phyloP scores from a whole-genome alignment of 64 coral and sea anemone genomes.

The Anthopleura sola region DNA sequence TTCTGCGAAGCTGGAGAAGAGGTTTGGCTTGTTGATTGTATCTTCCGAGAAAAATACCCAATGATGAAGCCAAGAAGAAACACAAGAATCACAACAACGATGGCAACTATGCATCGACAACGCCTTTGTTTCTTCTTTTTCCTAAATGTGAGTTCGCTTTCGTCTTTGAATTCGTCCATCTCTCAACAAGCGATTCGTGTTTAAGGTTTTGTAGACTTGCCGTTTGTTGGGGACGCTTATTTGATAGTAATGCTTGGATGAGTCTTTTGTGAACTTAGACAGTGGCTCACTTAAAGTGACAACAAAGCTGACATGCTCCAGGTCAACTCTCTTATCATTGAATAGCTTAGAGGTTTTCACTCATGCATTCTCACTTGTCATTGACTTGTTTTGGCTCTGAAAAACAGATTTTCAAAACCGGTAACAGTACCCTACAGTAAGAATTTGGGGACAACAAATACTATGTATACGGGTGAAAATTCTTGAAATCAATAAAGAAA shows the following conservation, averaged over 20 bases:
- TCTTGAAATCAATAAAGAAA: too few species aligned
- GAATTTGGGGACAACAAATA: too few species aligned
- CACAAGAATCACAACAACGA: not conserved
- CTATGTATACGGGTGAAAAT: too few species aligned
- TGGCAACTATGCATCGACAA: not conserved
- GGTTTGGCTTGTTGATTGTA: not conserved
- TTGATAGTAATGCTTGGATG: not conserved
- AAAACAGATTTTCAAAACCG: too few species aligned
- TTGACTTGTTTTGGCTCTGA: too few species aligned
- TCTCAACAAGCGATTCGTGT: not conserved
- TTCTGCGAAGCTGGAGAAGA: not conserved
- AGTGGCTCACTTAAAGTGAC: not conserved
- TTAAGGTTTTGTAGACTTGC: not conserved
- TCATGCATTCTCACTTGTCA: too few species aligned
- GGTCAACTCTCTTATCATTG: not conserved
- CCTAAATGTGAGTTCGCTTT: not conserved
- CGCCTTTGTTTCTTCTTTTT: not conserved
- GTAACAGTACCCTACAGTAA: too few species aligned
- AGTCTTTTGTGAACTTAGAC: not conserved
- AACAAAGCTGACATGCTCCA: not conserved
- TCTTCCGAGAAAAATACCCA: slow-evolving; percentile 22
- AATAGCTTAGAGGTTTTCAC: too few species aligned
- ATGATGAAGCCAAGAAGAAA: slow-evolving; percentile 9
- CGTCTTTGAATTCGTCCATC: not conserved
- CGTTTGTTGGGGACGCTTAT: not conserved